Evolutionary conservation across 2,888 invertebrate genomes (phyloP).

Genomic region (Agrilus mali): DNA sequence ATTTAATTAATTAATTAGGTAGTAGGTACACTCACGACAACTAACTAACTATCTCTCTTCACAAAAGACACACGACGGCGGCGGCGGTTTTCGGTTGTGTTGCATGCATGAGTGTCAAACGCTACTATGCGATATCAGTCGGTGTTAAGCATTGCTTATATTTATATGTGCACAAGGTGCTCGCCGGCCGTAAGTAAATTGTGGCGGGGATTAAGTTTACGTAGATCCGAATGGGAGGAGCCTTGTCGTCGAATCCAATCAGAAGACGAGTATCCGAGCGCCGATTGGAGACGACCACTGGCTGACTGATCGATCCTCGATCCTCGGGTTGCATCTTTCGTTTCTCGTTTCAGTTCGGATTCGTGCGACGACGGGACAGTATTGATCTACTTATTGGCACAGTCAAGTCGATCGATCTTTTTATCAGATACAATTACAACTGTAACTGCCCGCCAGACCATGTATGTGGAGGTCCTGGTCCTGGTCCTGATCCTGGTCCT

Average conservation of each 20-base stretch:
- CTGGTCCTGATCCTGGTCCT: too few species aligned
- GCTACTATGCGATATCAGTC: constrained; percentile 15
- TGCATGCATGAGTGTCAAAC: constrained; percentile 22
- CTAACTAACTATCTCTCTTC: neutral
- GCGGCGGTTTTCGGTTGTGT: constrained; percentile 9
- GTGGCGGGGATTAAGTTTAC: constrained; percentile 15
- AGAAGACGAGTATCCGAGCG: constrained; percentile 7
- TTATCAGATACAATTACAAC: too few species aligned
- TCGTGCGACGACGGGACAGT: too few species aligned
- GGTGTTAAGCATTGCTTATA: constrained; percentile 19
- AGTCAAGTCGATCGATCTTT: too few species aligned
- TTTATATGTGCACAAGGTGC: constrained; percentile 20
- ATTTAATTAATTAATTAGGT: too few species aligned
- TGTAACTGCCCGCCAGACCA: too few species aligned
- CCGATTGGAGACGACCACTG: constrained; percentile 12
- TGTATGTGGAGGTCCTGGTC: too few species aligned
- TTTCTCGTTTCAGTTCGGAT: constrained; percentile 6
- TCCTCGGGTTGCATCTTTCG: constrained; percentile 15
- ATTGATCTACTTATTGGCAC: too few species aligned
- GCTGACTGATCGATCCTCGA: constrained; percentile 11
- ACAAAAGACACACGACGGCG: constrained; percentile 5
- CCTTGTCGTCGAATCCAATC: constrained; percentile 11
- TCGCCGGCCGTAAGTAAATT: constrained; percentile 17
- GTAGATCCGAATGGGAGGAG: constrained; percentile 13
- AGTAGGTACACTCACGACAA: neutral